phyloP scores from a whole-genome alignment of 2,797 vertebrate genomes.

The Dipus sagitta region DNA sequence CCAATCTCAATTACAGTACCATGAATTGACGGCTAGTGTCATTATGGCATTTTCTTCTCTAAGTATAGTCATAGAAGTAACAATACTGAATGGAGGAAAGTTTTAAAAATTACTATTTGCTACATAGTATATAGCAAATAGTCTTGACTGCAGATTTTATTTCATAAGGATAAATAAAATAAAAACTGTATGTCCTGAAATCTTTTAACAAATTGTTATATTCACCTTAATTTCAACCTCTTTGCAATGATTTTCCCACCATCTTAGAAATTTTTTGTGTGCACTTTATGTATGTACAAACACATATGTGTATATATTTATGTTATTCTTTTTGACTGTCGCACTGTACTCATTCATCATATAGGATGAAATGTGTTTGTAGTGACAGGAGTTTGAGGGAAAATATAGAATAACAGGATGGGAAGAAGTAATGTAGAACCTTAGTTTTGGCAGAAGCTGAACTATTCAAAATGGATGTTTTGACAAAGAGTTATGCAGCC shows the following conservation, averaged over 20 bases:
- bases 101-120: constrained; percentile 68
- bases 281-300: not conserved
- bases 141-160: constrained; percentile 52
- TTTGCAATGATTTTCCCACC: not conserved
- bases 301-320: not conserved
- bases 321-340: not conserved
- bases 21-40: constrained; percentile 71
- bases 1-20: constrained; percentile 82
- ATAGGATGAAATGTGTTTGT: not conserved
- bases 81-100: constrained; percentile 64
- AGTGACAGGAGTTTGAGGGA: not conserved
- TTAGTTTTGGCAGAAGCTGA: not conserved
- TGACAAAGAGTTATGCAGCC: not conserved
- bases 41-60: constrained; percentile 84
- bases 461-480: not conserved
- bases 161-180: constrained; percentile 47
- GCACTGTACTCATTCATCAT: not conserved
- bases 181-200: constrained; percentile 26
- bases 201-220: not conserved
- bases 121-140: constrained; percentile 56
- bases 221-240: not conserved
- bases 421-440: not conserved
- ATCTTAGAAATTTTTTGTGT: not conserved
- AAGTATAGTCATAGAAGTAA: constrained; percentile 79
- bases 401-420: not conserved